Evolutionary conservation across 2,797 vertebrate genomes (phyloP).

Genomic region (Pipistrellus nathusii): DNA sequence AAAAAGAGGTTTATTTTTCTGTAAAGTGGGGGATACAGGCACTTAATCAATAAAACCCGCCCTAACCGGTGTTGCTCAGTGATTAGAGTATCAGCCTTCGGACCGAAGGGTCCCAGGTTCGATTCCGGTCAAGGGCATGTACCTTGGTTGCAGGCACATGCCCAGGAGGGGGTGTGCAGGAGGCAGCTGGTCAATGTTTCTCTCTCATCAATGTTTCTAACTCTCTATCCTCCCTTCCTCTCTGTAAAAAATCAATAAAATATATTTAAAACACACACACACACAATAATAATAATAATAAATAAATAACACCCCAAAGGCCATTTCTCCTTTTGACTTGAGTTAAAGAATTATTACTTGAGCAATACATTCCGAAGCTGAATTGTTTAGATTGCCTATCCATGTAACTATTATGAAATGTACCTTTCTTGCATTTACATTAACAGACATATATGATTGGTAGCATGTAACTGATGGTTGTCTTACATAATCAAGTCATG

Average conservation of each 20-base stretch:
- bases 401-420: neutral
- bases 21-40: neutral
- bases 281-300: no score
- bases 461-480: neutral
- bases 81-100: no score
- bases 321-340: neutral
- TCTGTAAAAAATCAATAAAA: no score
- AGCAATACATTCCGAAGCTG: neutral
- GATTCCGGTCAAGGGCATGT: no score
- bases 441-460: neutral
- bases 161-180: no score
- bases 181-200: no score
- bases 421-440: neutral
- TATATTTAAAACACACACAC: no score
- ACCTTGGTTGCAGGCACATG: no score
- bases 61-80: no score
- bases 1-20: neutral
- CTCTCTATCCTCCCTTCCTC: no score
- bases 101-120: no score
- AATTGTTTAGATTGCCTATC: neutral
- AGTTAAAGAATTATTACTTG: constrained; percentile 4
- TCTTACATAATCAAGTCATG: neutral
- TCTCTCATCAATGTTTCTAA: no score
- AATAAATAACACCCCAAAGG: neutral
- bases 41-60: constrained; percentile 39